Conservation (phyloP, 2,113 vertebrate species). For the Pteruthius melanotis region DNA sequence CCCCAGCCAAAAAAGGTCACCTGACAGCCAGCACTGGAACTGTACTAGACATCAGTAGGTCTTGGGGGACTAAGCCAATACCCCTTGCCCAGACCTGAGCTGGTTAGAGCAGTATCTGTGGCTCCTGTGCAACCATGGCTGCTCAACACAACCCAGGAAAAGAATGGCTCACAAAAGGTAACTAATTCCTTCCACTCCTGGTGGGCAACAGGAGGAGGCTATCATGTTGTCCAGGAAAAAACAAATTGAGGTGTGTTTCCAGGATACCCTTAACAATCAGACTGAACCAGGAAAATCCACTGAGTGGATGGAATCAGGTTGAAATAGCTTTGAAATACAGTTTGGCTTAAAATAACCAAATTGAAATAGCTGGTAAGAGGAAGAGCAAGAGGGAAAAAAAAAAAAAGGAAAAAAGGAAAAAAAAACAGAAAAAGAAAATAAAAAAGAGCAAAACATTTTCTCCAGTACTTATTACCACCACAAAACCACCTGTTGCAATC, state of each 20-base stretch:
- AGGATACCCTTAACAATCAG: neutral
- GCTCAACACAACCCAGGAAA: neutral
- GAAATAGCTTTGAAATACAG: neutral
- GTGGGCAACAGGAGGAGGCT: neutral
- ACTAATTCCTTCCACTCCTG: neutral
- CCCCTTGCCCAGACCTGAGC: neutral
- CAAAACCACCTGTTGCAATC: neutral
- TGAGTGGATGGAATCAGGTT: neutral
- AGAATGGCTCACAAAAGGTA: neutral
- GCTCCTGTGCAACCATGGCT: neutral
- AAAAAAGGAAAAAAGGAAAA: too few relatives aligned
- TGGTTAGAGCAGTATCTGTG: neutral
- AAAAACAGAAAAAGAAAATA: neutral
- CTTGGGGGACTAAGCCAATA: neutral
- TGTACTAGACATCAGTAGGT: neutral
- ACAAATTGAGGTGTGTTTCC: neutral
- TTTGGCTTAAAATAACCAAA: neutral
- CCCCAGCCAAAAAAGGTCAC: neutral
- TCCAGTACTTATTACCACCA: neutral
- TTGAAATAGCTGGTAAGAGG: neutral
- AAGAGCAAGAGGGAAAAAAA: fast-evolving
- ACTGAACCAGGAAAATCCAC: neutral
- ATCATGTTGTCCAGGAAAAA: neutral
- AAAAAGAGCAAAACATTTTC: neutral
- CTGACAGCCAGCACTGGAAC: neutral